These are phyloP conservation scores for Platyscapa corneri DNA, from an alignment of 1,140 invertebrate genomes.

Conservation along the genomic window DNA sequence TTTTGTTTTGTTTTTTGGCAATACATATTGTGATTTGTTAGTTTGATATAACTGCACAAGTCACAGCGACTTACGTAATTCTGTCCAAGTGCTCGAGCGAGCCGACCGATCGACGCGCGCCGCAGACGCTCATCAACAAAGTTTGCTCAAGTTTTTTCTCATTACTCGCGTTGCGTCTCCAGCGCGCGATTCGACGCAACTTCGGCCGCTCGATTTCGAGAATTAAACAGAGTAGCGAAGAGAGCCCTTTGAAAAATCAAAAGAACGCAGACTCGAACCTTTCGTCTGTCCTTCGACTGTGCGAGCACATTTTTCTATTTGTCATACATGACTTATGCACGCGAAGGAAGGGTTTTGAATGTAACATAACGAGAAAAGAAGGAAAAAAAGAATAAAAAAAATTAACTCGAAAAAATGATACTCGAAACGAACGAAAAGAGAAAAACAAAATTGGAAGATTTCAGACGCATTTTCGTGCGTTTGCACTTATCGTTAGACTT, in stretches of 20 bases:
- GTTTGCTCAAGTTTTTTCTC: not conserved
- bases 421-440: constrained; percentile 49
- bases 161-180: not conserved
- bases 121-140: not conserved
- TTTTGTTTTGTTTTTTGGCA: constrained; percentile 59
- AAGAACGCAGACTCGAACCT: constrained; percentile 57
- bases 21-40: constrained; percentile 68
- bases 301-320: constrained; percentile 26
- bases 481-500: constrained; percentile 11
- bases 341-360: constrained; percentile 30
- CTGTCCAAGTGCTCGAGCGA: constrained; percentile 44
- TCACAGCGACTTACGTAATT: constrained; percentile 64
- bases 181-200: constrained; percentile 24
- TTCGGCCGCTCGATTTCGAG: constrained; percentile 58
- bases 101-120: constrained; percentile 19
- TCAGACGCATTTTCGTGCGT: constrained; percentile 34
- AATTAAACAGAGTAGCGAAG: constrained; percentile 67
- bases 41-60: constrained; percentile 75
- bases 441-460: constrained; percentile 42
- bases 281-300: constrained; percentile 50
- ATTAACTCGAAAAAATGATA: not conserved
- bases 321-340: not conserved
- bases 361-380: not conserved
- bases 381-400: constrained; percentile 3
- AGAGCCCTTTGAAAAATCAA: constrained; percentile 66